Conservation (phyloP, 2,888 invertebrate genomes). For the Psococerastis gibbosa region DNA sequence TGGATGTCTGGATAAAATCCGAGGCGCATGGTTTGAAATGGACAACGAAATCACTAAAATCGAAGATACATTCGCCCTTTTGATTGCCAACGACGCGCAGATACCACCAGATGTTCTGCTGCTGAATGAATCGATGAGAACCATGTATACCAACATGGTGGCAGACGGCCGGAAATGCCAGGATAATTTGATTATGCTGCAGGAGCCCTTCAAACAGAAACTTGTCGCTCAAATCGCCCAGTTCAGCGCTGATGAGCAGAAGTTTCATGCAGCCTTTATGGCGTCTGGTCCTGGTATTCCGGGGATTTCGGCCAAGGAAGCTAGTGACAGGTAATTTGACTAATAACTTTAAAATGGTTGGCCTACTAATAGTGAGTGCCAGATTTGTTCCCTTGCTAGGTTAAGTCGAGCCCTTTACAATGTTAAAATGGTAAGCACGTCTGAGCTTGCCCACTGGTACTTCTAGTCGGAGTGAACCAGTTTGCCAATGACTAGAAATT, state of each 20-base stretch:
- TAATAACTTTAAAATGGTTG: not conserved
- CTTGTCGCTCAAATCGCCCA: conserved; percentile 46
- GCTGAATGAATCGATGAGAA: conserved; percentile 5
- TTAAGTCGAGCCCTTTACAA: too few species aligned
- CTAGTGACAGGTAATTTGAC: conserved; percentile 50
- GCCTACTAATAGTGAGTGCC: too few species aligned
- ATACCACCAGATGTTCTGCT: conserved; percentile 20
- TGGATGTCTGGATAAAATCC: conserved; percentile 52
- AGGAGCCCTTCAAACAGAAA: conserved; percentile 53
- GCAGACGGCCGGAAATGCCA: conserved; percentile 36
- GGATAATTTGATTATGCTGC: conserved; percentile 48
- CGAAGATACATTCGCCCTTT: conserved; percentile 60
- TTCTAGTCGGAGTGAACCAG: too few species aligned
- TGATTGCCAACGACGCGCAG: conserved; percentile 24
- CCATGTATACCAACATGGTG: not conserved
- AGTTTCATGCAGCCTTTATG: conserved; percentile 54
- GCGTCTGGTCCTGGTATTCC: conserved; percentile 69
- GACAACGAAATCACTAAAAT: conserved; percentile 57
- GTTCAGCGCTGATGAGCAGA: conserved; percentile 42
- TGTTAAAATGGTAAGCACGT: too few species aligned
- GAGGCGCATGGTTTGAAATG: conserved; percentile 61
- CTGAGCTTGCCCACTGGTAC: too few species aligned
- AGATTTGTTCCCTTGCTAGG: too few species aligned
- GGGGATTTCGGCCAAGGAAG: conserved; percentile 66
- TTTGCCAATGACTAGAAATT: too few species aligned